These are phyloP conservation scores for Phyllostomus hastatus DNA, from an alignment of 2,113 vertebrate species.

Conservation along the genomic window DNA sequence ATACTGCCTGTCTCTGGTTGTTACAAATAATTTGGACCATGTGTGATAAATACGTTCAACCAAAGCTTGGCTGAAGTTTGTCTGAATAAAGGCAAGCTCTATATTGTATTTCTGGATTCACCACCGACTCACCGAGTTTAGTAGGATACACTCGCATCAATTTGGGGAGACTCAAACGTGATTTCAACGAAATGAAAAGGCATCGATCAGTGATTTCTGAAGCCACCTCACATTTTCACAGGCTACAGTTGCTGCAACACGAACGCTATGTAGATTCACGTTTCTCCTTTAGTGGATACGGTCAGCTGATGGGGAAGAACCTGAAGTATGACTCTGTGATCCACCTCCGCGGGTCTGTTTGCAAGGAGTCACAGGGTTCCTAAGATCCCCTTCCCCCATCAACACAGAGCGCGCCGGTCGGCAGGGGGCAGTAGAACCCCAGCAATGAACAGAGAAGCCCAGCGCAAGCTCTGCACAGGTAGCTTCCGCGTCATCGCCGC, in stretches of 20 bases:
- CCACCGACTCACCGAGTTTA: neutral
- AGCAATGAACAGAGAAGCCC: neutral
- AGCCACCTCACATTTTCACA: neutral
- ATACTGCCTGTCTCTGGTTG: neutral
- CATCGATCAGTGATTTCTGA: neutral
- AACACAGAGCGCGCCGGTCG: neutral
- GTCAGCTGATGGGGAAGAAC: neutral
- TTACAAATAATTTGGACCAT: neutral
- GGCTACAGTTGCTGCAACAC: neutral
- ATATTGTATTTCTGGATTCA: neutral
- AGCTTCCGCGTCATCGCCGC: neutral
- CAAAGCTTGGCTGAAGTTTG: neutral
- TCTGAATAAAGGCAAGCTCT: neutral
- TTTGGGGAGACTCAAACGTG: neutral
- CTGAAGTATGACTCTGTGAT: neutral
- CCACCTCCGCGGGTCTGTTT: neutral
- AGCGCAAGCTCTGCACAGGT: too few species aligned
- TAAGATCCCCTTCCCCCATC: too few species aligned
- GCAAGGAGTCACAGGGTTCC: neutral
- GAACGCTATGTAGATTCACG: neutral
- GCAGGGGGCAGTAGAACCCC: slow-evolving; percentile 59
- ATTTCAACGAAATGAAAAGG: neutral
- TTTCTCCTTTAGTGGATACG: neutral
- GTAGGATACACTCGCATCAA: neutral
- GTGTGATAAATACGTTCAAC: neutral